These are phyloP conservation scores for Polietes domitor DNA, from an alignment of 2,888 invertebrate species.

Conservation along the genomic window DNA sequence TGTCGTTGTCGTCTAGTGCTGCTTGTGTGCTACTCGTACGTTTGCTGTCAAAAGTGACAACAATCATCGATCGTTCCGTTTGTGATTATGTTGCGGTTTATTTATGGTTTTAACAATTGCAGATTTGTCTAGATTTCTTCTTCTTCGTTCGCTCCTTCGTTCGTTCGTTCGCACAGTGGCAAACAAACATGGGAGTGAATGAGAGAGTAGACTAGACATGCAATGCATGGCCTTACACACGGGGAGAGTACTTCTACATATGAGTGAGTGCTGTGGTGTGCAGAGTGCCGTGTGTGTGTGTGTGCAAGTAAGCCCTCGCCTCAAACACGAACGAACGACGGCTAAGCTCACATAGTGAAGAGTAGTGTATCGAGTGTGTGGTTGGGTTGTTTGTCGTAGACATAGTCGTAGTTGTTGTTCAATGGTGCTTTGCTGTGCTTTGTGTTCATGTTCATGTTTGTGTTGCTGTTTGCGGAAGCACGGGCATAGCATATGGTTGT, in stretches of 20 bases:
- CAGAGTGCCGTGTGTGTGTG: no score
- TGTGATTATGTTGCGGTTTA: slow-evolving; percentile 79
- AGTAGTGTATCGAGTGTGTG: background rate
- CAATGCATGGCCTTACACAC: slow-evolving; percentile 43
- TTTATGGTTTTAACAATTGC: slow-evolving; percentile 79
- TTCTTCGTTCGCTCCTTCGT: background rate
- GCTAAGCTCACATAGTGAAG: background rate
- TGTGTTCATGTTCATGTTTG: slow-evolving; percentile 26
- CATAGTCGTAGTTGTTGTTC: background rate
- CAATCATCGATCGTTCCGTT: slow-evolving; percentile 80
- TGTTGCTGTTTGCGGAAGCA: slow-evolving; percentile 32
- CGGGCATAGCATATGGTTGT: slow-evolving; percentile 21
- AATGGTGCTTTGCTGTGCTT: background rate
- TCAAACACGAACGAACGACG: slow-evolving; percentile 5
- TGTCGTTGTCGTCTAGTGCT: slow-evolving; percentile 39
- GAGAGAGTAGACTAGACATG: slow-evolving; percentile 49
- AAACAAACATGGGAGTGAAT: slow-evolving; percentile 47
- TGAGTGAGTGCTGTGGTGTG: slow-evolving; percentile 16
- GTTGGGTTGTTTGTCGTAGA: background rate
- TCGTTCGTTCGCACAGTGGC: background rate
- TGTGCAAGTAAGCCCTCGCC: no score
- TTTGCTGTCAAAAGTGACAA: slow-evolving; percentile 79
- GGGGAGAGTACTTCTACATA: background rate
- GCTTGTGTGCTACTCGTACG: slow-evolving; percentile 46
- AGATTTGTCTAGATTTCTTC: slow-evolving; percentile 78